A percentile compares a stretch with the other conserved stretches of the same genome.
phyloP scores from a whole-genome alignment of 2,113 vertebrate genomes.

The Xiphophorus hellerii region DNA sequence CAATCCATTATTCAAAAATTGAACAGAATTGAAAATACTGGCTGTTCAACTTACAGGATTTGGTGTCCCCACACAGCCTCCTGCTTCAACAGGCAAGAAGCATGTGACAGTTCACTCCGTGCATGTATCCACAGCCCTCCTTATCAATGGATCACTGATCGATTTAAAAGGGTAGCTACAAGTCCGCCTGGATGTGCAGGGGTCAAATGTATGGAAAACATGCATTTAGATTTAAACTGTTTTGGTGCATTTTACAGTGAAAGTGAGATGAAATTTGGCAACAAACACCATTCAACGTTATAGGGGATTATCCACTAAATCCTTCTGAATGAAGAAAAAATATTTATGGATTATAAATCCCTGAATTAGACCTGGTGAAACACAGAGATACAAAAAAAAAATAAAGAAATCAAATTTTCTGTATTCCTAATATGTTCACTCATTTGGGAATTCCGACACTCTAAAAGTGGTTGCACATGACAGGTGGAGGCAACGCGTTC shows the following conservation, averaged over 20 bases:
- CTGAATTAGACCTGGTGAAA: neutral
- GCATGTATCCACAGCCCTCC: constrained; percentile 6
- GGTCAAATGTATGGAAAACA: constrained; percentile 12
- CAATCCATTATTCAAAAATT: neutral
- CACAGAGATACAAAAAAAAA: neutral
- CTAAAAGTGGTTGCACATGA: neutral
- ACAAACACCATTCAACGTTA: neutral
- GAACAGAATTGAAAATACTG: neutral
- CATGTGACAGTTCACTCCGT: constrained; percentile 11
- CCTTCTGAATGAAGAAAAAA: neutral
- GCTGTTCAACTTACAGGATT: constrained; percentile 4
- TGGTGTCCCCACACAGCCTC: neutral
- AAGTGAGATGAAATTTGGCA: neutral
- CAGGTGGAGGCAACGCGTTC: neutral
- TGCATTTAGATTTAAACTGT: neutral
- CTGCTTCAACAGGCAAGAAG: neutral
- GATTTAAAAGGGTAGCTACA: neutral
- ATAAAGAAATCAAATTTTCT: neutral
- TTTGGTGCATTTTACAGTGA: neutral
- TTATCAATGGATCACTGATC: constrained; percentile 20
- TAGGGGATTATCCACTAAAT: neutral
- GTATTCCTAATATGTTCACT: neutral
- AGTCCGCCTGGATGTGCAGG: neutral
- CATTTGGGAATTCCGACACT: neutral
- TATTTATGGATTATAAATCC: neutral